Conservation (phyloP, 1,140 invertebrate genomes). For the Bursaphelenchus mucronatus region DNA sequence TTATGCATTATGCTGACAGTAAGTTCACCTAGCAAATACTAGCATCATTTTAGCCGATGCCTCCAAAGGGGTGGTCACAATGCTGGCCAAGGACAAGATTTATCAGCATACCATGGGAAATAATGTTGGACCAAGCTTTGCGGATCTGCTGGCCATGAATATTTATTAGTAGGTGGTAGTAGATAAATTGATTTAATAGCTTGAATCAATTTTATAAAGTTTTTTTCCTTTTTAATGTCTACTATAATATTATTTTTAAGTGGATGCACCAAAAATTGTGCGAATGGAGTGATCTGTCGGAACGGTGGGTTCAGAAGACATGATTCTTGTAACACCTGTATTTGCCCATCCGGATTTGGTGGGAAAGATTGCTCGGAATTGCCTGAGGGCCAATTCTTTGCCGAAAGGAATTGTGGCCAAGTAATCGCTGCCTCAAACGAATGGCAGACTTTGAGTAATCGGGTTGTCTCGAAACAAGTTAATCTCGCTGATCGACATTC, state of each 20-base stretch:
- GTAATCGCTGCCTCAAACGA: constrained; percentile 25
- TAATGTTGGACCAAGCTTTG: constrained; percentile 35
- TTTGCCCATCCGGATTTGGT: constrained; percentile 40
- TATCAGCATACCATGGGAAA: constrained; percentile 45
- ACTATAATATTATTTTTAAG: constrained; percentile 7
- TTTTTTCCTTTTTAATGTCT: background rate
- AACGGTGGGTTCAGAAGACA: constrained; percentile 40
- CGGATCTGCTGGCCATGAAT: constrained; percentile 35
- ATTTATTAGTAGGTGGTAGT: constrained; percentile 32
- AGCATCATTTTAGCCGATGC: background rate
- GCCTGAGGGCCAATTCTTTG: constrained; percentile 27
- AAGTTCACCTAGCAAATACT: constrained; percentile 5
- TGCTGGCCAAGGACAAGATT: constrained; percentile 21
- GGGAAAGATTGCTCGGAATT: constrained; percentile 26
- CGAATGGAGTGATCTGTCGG: constrained; percentile 19
- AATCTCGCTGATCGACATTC: constrained; percentile 34
- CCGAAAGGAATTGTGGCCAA: constrained; percentile 30
- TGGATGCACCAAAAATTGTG: constrained; percentile 12
- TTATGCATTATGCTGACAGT: constrained; percentile 39
- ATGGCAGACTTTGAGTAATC: constrained; percentile 32
- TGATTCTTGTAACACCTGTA: constrained; percentile 30
- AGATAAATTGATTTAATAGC: constrained; percentile 13
- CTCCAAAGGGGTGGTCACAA: constrained; percentile 14
- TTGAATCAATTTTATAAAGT: constrained; percentile 19
- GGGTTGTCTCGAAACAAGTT: constrained; percentile 29